Conservation (phyloP, 2,113 vertebrate species). For the Dunckerocampus dactyliophorus region DNA sequence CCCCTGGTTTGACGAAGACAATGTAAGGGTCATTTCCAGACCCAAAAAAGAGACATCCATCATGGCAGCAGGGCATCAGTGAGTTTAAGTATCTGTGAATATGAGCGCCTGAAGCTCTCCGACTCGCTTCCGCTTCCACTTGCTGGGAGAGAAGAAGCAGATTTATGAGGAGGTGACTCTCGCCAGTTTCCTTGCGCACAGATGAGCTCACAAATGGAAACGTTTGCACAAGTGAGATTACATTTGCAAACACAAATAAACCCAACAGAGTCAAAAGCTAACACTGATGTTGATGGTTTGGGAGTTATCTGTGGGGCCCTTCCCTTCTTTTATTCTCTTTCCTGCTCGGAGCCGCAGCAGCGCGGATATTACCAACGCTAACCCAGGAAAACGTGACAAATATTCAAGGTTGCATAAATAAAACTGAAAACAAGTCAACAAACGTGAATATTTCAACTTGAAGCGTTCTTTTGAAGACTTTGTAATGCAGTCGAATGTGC, state of each 20-base stretch:
- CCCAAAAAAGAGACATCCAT: slow-evolving; percentile 30
- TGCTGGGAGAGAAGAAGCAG: slow-evolving; percentile 21
- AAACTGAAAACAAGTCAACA: too few species aligned
- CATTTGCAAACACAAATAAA: slow-evolving; percentile 1
- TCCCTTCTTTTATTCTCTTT: not conserved
- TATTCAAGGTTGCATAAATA: too few species aligned
- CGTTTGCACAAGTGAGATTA: slow-evolving; percentile 24
- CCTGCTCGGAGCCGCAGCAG: too few species aligned
- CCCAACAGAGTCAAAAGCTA: not conserved
- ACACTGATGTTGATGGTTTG: slow-evolving; percentile 26
- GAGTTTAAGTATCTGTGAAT: slow-evolving; percentile 26
- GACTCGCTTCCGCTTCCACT: not conserved
- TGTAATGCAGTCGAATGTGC: too few species aligned
- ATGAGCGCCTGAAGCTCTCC: slow-evolving; percentile 1
- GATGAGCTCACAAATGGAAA: slow-evolving; percentile 40
- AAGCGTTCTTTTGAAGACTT: too few species aligned
- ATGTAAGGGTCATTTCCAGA: slow-evolving; percentile 40
- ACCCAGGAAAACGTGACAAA: too few species aligned
- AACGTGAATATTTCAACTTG: too few species aligned
- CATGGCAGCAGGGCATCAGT: slow-evolving; percentile 24
- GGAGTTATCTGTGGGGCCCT: slow-evolving; percentile 3
- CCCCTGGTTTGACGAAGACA: slow-evolving; percentile 21
- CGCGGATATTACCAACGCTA: too few species aligned
- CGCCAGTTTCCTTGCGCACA: slow-evolving; percentile 12
- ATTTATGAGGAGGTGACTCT: slow-evolving; percentile 15